A percentile compares a stretch with the other conserved stretches of the same genome.
phyloP scores from a whole-genome alignment of 2,888 invertebrate species.

The Beris chalybata region DNA sequence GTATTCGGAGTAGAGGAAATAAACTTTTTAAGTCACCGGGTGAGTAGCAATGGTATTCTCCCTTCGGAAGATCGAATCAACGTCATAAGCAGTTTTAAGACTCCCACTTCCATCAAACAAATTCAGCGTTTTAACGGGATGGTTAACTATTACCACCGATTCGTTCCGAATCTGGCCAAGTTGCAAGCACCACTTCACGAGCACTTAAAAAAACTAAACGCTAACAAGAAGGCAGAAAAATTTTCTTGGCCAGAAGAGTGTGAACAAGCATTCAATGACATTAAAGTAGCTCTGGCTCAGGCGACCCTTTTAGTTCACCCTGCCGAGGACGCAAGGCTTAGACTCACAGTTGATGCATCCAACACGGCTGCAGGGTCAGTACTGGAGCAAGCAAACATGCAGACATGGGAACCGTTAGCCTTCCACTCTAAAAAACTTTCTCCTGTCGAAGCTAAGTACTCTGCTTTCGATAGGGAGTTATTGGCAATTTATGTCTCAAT shows the following conservation, averaged over 20 bases:
- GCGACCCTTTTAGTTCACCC: background rate
- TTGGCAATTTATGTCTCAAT: background rate
- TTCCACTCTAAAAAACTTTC: constrained; percentile 43
- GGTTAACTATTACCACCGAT: constrained; percentile 16
- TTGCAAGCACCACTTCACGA: background rate
- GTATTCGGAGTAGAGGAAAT: background rate
- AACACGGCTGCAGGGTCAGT: constrained; percentile 40
- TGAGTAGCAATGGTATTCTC: background rate
- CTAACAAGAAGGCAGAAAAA: background rate
- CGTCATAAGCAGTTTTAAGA: background rate
- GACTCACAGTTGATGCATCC: constrained; percentile 33
- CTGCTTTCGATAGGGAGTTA: constrained; percentile 42
- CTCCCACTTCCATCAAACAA: background rate
- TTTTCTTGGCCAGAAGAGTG: background rate
- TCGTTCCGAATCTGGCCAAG: constrained; percentile 7
- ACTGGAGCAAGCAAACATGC: constrained; percentile 39
- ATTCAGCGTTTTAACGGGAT: background rate
- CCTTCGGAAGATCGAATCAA: background rate
- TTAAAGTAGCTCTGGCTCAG: background rate
- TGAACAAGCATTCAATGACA: background rate
- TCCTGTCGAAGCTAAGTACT: constrained; percentile 41
- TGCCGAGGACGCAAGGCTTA: too few species aligned
- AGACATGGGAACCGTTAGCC: constrained; percentile 39
- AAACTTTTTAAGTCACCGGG: background rate
- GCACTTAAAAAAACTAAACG: background rate